phyloP scores from a whole-genome alignment of 2,797 vertebrate species.

The Pogonophryne albipinna region DNA sequence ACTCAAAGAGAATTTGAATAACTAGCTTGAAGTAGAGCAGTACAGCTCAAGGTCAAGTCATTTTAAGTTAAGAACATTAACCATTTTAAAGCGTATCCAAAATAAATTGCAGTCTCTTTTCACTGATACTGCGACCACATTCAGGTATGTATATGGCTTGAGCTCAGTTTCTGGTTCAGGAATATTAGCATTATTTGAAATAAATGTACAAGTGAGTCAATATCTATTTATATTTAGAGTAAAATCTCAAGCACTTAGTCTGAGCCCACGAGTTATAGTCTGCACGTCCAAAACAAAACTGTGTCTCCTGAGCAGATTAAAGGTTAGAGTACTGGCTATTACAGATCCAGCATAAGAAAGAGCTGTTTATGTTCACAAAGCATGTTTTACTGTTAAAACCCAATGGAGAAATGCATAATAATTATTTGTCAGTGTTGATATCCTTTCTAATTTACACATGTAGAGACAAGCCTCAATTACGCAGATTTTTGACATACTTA shows the following conservation, averaged over 20 bases:
- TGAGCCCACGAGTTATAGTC: conserved; percentile 16
- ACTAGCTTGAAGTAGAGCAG: neutral
- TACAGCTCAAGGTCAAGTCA: conserved; percentile 9
- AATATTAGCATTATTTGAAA: conserved; percentile 47
- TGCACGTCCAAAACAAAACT: neutral
- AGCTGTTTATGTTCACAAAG: conserved; percentile 31
- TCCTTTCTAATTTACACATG: conserved; percentile 35
- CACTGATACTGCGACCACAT: conserved; percentile 21
- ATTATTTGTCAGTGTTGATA: conserved; percentile 10
- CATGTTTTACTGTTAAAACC: conserved; percentile 39
- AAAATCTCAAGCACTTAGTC: conserved; percentile 28
- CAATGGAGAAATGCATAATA: conserved; percentile 2
- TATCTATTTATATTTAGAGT: conserved; percentile 21
- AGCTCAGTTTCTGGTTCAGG: conserved; percentile 44
- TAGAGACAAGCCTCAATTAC: conserved; percentile 37
- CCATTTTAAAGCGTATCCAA: conserved; percentile 23
- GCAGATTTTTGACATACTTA: conserved; percentile 31
- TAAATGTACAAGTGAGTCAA: conserved; percentile 47
- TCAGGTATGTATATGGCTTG: conserved; percentile 23
- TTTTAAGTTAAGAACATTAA: conserved; percentile 28
- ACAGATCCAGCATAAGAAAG: neutral
- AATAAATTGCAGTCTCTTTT: conserved; percentile 26
- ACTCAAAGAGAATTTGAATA: conserved; percentile 18
- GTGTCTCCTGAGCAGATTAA: conserved; percentile 38
- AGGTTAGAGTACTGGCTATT: conserved; percentile 29